Evolutionary conservation across 2,113 vertebrate species (phyloP).

Genomic region (Gobius niger): DNA sequence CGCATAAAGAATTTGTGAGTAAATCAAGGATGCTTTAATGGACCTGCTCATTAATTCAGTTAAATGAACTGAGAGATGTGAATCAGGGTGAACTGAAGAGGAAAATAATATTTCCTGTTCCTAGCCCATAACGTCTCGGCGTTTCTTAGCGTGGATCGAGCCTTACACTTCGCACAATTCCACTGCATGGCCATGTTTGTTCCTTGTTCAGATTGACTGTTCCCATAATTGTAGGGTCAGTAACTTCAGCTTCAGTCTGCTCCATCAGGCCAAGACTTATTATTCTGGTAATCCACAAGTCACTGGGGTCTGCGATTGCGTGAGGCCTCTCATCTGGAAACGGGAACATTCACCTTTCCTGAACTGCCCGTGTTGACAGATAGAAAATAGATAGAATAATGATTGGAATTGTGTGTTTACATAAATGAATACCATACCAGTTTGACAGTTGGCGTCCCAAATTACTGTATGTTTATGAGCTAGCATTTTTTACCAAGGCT

Average conservation of each 20-base stretch:
- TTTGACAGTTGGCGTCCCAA: slow-evolving; percentile 1
- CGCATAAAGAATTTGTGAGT: not conserved
- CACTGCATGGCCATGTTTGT: not conserved
- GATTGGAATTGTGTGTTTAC: slow-evolving; percentile 32
- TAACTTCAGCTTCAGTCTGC: slow-evolving; percentile 54
- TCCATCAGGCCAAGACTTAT: slow-evolving; percentile 66
- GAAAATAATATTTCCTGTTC: slow-evolving; percentile 67
- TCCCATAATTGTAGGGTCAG: slow-evolving; percentile 69
- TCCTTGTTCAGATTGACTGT: not conserved
- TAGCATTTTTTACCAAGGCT: slow-evolving; percentile 31
- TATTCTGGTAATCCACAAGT: slow-evolving; percentile 72
- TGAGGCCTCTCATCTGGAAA: slow-evolving; percentile 73
- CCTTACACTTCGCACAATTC: slow-evolving; percentile 11
- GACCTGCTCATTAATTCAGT: slow-evolving; percentile 81
- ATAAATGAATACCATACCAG: not conserved
- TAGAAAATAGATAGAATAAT: slow-evolving; percentile 47
- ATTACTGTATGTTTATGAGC: slow-evolving; percentile 30
- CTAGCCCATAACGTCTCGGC: slow-evolving; percentile 45
- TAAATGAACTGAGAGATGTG: slow-evolving; percentile 81
- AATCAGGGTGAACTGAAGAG: slow-evolving; percentile 68
- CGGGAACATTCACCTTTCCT: slow-evolving; percentile 50
- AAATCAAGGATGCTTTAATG: slow-evolving; percentile 15
- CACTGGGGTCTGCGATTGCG: slow-evolving; percentile 63
- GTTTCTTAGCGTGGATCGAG: slow-evolving; percentile 5
- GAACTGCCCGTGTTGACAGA: slow-evolving; percentile 56